Evolutionary conservation across 2,888 invertebrate genomes (phyloP).

Genomic region (Drosophila sordidula): DNA sequence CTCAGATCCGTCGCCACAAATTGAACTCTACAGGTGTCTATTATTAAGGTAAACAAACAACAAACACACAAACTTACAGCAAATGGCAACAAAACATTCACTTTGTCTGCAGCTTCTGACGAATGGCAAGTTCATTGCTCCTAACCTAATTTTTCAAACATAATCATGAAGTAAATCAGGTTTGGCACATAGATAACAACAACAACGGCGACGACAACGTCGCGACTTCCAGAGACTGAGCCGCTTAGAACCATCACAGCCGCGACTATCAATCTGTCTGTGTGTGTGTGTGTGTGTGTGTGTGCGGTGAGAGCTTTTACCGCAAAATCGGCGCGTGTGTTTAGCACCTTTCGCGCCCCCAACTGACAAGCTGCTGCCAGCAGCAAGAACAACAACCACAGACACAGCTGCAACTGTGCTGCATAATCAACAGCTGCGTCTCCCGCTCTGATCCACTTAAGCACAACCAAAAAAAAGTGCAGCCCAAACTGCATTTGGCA

Average conservation of each 20-base stretch:
- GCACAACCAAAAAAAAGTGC: slow-evolving; percentile 44
- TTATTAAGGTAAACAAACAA: slow-evolving; percentile 66
- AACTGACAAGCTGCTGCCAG: slow-evolving; percentile 34
- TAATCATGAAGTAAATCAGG: slow-evolving; percentile 81
- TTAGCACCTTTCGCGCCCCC: slow-evolving; percentile 74
- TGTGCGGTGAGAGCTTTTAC: slow-evolving; percentile 72
- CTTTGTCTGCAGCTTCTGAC: slow-evolving; percentile 69
- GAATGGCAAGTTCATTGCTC: slow-evolving; percentile 83
- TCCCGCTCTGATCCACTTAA: slow-evolving; percentile 45
- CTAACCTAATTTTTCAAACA: slow-evolving; percentile 84
- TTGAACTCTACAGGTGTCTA: slow-evolving; percentile 70
- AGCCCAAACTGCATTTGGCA: slow-evolving; percentile 54
- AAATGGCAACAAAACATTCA: slow-evolving; percentile 60
- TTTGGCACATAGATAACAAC: slow-evolving; percentile 76
- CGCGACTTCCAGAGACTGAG: slow-evolving; percentile 49
- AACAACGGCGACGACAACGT: slow-evolving; percentile 37
- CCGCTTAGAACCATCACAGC: slow-evolving; percentile 56
- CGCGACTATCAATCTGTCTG: slow-evolving; percentile 55
- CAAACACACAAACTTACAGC: slow-evolving; percentile 27
- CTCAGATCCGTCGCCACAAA: slow-evolving; percentile 44
- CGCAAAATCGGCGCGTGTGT: slow-evolving; percentile 73
- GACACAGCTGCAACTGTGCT: slow-evolving; percentile 56
- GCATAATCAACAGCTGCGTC: slow-evolving; percentile 49
- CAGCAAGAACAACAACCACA: slow-evolving; percentile 33
- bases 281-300: slow-evolving; percentile 16